Conservation (phyloP, 2,888 invertebrate species). For the Perizoma flavofasciatum region DNA sequence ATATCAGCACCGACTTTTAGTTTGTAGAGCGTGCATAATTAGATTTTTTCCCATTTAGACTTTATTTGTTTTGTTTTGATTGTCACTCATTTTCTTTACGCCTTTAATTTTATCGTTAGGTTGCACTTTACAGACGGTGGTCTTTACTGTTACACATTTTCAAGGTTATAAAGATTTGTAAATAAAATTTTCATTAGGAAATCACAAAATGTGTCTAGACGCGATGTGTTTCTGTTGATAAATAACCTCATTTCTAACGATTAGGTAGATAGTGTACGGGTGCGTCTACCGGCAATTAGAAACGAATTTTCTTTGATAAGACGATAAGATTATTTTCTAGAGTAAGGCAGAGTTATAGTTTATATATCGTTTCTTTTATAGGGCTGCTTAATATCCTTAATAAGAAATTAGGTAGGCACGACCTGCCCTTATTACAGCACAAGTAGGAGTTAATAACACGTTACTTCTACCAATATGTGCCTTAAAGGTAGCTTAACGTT, state of each 20-base stretch:
- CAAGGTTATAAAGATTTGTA: slow-evolving; percentile 23
- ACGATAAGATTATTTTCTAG: slow-evolving; percentile 57
- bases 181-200: slow-evolving; percentile 29
- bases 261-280: slow-evolving; percentile 52
- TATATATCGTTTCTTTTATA: slow-evolving; percentile 3
- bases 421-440: too few relatives aligned
- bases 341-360: slow-evolving; percentile 15
- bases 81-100: slow-evolving; percentile 2
- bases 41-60: neutral
- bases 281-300: slow-evolving; percentile 67
- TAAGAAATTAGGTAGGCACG: too few relatives aligned
- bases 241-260: slow-evolving; percentile 51
- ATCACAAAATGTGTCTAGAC: slow-evolving; percentile 37
- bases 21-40: neutral
- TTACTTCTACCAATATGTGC: too few relatives aligned
- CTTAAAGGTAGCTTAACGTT: too few relatives aligned
- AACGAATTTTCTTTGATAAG: slow-evolving; percentile 54
- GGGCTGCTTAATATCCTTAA: neutral
- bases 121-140: neutral
- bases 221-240: slow-evolving; percentile 39
- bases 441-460: too few relatives aligned
- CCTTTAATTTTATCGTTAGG: slow-evolving; percentile 2
- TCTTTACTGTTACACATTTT: slow-evolving; percentile 14
- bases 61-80: neutral
- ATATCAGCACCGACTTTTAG: too few relatives aligned